Evolutionary conservation across 2,888 invertebrate genomes (phyloP), one percentile per base, ranked within the genome.

Genomic region (Dione vanillae): DNA sequence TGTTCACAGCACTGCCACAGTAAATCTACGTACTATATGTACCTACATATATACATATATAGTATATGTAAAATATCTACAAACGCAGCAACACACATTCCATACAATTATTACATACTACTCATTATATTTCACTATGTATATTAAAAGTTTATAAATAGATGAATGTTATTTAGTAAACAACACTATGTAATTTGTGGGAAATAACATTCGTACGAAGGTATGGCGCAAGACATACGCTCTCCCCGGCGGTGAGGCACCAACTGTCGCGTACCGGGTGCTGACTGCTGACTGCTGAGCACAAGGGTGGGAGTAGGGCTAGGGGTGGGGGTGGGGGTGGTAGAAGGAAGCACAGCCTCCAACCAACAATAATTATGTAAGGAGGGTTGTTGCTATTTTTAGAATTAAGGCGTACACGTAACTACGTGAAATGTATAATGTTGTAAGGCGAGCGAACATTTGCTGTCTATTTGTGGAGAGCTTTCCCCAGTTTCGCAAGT

Each of bases 331-430:
- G 80, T 77, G 76, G 75, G 71, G 78, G 80, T 69, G 78, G 79
- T 79, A 79, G 79, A 81, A 83, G 86, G 84, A 85, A 86, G 78
- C 88, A 85, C 90, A 91, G 89, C 90, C 91, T 89, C 91, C 89
- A 76, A 83, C 86, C 88, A 83, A 88, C 86, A 87, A 87, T 82
- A 89, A 90, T 91, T 91, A 91, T 84, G 83, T 90, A 91, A 87
- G 84, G 83, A 83, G 91, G 91, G 91, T 88, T 84, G 87, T 74
- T 82, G 85, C 89, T 92, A 92, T 92, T 91, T 92, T 88, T 90
- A 89, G 89, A 83, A 66, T 69, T 74, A 79, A 83, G 84, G 83
- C 82, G 81, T 82, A 80, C 78, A 80, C 82, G 82, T 85, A 85
- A 87, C 85, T 82, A 80, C 84, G 83, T 80, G 78, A 74, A 79